Conservation (phyloP, 2,113 vertebrate genomes). For the Oncorhynchus masou region DNA sequence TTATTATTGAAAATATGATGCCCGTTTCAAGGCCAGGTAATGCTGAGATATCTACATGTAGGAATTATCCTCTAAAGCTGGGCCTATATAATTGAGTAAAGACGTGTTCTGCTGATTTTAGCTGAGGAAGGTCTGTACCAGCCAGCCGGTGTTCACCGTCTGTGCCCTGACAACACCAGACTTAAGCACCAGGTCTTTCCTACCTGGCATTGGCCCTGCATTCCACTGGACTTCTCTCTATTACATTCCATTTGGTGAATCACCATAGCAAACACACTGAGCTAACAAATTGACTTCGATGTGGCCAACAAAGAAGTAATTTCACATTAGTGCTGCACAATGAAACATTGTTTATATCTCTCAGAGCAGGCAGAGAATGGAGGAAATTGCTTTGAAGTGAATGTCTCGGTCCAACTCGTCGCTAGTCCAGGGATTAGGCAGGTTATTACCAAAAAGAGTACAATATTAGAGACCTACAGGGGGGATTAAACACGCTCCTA, state of each 20-base stretch:
- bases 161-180: no score
- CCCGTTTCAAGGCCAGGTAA: no score
- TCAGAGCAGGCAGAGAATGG: conserved; percentile 35
- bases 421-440: conserved; percentile 61
- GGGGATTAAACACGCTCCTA: conserved; percentile 63
- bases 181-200: no score
- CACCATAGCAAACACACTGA: background rate
- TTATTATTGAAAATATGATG: no score
- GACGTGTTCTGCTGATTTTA: no score
- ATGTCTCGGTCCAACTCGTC: conserved; percentile 65
- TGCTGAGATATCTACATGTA: no score
- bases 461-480: conserved; percentile 49
- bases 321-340: conserved; percentile 28
- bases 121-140: no score
- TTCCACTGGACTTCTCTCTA: no score
- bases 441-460: conserved; percentile 73
- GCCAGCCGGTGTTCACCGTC: no score
- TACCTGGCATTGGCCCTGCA: no score
- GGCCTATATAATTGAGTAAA: no score
- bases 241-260: background rate
- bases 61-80: no score
- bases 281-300: conserved; percentile 1
- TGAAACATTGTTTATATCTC: conserved; percentile 47
- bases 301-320: conserved; percentile 21
- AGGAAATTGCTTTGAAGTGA: conserved; percentile 68